Conservation (phyloP, 2,888 invertebrate species). For the Diploptera punctata region DNA sequence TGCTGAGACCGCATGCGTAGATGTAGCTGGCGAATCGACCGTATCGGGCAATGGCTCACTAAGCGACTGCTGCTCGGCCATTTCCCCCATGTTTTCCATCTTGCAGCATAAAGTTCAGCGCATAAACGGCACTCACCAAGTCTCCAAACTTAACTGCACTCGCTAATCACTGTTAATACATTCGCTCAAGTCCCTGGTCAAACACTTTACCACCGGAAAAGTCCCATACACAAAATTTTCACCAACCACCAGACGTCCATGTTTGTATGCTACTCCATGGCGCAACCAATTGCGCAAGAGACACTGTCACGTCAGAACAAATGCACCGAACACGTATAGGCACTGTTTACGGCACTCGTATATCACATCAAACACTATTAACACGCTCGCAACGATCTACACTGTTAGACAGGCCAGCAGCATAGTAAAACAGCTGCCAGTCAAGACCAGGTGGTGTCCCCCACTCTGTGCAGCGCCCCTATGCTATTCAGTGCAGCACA, state of each 20-base stretch:
- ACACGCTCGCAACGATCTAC: conserved; percentile 23
- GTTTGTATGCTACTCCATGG: conserved; percentile 46
- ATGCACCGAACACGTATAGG: background rate
- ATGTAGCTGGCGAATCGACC: conserved; percentile 58
- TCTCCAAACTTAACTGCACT: conserved; percentile 45
- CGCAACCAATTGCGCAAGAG: conserved; percentile 47
- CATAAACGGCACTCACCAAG: conserved; percentile 43
- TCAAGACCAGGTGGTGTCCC: conserved; percentile 8
- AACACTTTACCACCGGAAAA: conserved; percentile 45
- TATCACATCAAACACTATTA: conserved; percentile 17
- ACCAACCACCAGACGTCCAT: conserved; percentile 48
- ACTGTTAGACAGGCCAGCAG: background rate
- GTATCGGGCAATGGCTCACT: conserved; percentile 57
- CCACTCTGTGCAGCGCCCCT: conserved; percentile 23
- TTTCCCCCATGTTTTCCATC: conserved; percentile 66
- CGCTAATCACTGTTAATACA: conserved; percentile 43
- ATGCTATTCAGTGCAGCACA: conserved; percentile 37
- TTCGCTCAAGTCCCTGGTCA: conserved; percentile 45
- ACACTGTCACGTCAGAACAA: conserved; percentile 40
- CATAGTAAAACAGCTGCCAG: conserved; percentile 15
- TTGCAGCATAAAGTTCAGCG: conserved; percentile 53
- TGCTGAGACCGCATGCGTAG: conserved; percentile 53
- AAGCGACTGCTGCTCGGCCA: conserved; percentile 64
- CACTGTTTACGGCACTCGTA: background rate
- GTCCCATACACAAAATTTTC: conserved; percentile 47